Evolutionary conservation across 2,888 invertebrate species (phyloP).

Genomic region (Hyalella azteca): DNA sequence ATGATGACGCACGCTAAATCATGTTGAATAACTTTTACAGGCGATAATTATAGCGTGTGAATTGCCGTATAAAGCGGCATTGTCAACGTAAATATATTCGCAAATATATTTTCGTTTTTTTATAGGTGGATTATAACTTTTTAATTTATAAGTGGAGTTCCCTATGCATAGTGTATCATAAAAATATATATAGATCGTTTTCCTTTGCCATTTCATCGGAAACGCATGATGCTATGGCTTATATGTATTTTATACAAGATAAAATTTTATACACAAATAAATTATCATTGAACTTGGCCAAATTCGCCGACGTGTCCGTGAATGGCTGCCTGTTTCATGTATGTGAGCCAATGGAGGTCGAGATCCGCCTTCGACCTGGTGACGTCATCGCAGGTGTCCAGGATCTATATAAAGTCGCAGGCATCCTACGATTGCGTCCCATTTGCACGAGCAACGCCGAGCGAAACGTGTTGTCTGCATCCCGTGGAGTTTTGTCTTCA

Average conservation of each 20-base stretch:
- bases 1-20: no score
- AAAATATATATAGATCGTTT: no score
- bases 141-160: no score
- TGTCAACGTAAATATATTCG: no score
- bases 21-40: no score
- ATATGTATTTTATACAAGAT: neutral
- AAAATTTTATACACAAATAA: neutral
- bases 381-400: conserved; percentile 24
- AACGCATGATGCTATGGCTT: no score
- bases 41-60: no score
- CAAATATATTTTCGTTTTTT: no score
- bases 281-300: conserved; percentile 3
- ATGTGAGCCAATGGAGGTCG: conserved; percentile 5
- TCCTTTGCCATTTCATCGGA: no score
- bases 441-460: neutral
- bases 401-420: neutral
- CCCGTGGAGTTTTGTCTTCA: conserved; percentile 21
- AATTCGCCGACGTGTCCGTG: neutral
- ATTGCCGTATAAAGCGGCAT: no score
- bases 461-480: neutral
- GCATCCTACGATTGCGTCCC: neutral
- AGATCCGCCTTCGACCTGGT: conserved; percentile 32
- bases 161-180: no score
- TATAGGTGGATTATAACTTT: no score
- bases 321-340: conserved; percentile 7